Evolutionary conservation across 2,888 invertebrate species (phyloP), one percentile per base, ranked within the genome.

Genomic region (Carterocephalus palaemon): DNA sequence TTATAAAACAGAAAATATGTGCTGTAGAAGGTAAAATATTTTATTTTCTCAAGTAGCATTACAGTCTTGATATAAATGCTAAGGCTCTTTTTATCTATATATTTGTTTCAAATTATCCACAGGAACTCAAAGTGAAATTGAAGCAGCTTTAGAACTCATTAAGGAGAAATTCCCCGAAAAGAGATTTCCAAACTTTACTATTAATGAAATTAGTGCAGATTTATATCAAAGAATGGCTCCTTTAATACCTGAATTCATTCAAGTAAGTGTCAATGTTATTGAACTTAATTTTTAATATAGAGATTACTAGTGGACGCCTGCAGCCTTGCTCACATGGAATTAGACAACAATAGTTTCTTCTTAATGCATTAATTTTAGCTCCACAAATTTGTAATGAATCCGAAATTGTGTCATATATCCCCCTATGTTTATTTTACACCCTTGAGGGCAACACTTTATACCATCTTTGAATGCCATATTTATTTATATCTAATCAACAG

Each of bases 161-260:
- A 90, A 95, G 60, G 91, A 93, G 55, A 93, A 93, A 74, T 95
- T 98, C 71, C 97, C 97, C 3, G 79, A 90, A 56, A 92, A 93
- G 62, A 90, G 91, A 58, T 96, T 92, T 80, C 94, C 96, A 0
- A 90, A 92, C 54, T 88, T 98, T 48, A 93, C 94, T 38, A 88
- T 96, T 53, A 78, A 87, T 70, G 88, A 88, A 73, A 86, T 88
- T 57, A 86, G 84, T 70, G 81, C 86, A 55, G 88, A 88, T 60
- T 66, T 88, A 57, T 87, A 83, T 77, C 75, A 83, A 74, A 75
- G 76, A 73, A 67, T 86, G 64, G 71, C 80, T 66, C 81, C 84
- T 54, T 66, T 85, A 51, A 75, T 88, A 55, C 89, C 90, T 52
- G 89, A 89, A 59, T 88, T 88, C 65, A 77, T 89, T 60, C 89